Base-by-base conservation (phyloP, 2,797 vertebrate genomes). In the Hydrocynus forskahlii region DNA sequence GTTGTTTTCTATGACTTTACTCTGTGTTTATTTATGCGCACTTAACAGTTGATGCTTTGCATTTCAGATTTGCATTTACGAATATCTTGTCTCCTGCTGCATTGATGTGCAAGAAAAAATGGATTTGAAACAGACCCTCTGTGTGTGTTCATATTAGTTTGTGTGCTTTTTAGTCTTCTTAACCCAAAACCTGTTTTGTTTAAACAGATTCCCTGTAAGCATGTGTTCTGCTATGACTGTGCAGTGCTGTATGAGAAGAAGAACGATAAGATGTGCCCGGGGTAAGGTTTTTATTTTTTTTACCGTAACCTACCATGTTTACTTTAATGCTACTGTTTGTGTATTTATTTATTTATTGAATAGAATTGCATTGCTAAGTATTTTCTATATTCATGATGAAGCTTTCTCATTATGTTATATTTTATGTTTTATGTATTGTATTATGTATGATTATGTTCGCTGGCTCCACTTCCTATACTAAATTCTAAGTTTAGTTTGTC, bases 221-320 rank as follows among this genome's bases (percentile, higher is more conserved):
- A 99, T 81, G 97, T 99, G 40, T 99, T 99, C 93, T 99, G 98
- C 91, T 98, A 99, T 80, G 98, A 98, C 54, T 99, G 98, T 90
- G 98, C 98, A 91, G 91, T 98, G 87, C 94, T 97, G 38, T 97
- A 98, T 76, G 98, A 99, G 90, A 99, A 99, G 90, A 99, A 99
- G 84, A 97, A 96, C 88, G 97, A 99, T 87, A 99, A 99, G 88
- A 96, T 98, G 94, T 99, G 98, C 79, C 98, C 98, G 63, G 98
- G 98, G 98, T 99, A 92, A 97, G 35, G 95, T 82, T 52, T 55
- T 63, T 19, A 5, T 4, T 68, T 64, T 0, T 69, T 12, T 19
- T 19, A 5, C 19, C n/a, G 48, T 52, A 13, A 4, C 13, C 12
- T n/a, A 5, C 19, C 0, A 1, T 57, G 19, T 57, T 19, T 35